Evolutionary conservation across 2,797 vertebrate genomes (phyloP).

Genomic region (Hydrophis major): DNA sequence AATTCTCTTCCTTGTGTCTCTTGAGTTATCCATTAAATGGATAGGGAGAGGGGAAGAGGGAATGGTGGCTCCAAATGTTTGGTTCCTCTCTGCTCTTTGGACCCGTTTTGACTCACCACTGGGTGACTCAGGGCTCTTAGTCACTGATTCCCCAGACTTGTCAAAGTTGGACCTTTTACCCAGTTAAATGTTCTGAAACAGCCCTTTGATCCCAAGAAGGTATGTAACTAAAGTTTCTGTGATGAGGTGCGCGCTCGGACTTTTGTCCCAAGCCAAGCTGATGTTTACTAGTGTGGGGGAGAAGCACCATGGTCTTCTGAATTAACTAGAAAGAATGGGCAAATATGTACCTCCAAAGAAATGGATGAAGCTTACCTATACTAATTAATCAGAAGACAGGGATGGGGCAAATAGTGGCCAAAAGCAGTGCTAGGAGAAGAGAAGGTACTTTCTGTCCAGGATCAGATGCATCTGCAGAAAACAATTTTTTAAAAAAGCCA

Average conservation of each 20-base stretch:
- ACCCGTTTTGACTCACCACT: not conserved
- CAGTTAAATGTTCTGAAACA: not conserved
- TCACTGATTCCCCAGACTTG: not conserved
- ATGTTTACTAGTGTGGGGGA: not conserved
- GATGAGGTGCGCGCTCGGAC: not conserved
- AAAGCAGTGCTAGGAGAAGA: not conserved
- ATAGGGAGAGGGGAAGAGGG: not conserved
- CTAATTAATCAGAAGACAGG: not conserved
- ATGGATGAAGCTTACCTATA: not conserved
- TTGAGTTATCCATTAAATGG: not conserved
- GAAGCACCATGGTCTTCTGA: not conserved
- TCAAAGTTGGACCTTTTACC: not conserved
- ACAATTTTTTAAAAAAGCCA: not conserved
- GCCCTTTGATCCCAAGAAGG: not conserved
- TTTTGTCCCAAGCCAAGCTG: not conserved
- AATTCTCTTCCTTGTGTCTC: not conserved
- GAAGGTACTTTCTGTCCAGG: not conserved
- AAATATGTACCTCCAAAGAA: not conserved
- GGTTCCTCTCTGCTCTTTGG: constrained; percentile 6
- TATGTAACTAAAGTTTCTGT: not conserved
- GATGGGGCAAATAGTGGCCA: not conserved
- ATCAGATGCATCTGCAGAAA: not conserved
- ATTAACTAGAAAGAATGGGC: not conserved
- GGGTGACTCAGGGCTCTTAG: not conserved
- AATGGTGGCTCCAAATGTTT: not conserved